These are phyloP conservation scores for Chrysolina haemoptera DNA, from an alignment of 2,888 invertebrate genomes.

Conservation along the genomic window DNA sequence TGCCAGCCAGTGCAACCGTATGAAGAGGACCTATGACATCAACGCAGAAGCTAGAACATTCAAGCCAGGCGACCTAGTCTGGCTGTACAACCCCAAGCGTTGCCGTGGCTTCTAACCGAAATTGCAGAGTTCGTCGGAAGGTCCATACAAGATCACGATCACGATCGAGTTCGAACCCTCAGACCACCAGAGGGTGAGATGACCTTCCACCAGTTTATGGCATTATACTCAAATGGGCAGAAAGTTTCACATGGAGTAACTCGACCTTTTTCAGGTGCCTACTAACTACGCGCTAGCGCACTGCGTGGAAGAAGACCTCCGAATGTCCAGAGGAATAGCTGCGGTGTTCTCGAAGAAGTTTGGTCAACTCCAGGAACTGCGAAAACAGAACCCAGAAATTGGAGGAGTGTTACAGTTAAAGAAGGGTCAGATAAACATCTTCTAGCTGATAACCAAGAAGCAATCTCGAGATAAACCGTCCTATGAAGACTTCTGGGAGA, in stretches of 20 bases:
- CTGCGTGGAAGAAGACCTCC: background rate
- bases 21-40: background rate
- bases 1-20: too few species aligned
- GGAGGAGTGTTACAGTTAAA: background rate
- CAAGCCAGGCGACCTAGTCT: background rate
- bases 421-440: background rate
- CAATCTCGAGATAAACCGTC: constrained; percentile 5
- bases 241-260: background rate
- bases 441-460: constrained; percentile 13
- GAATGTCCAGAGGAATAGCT: background rate
- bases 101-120: too few species aligned
- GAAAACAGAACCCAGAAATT: background rate
- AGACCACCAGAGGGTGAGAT: too few species aligned
- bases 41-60: background rate
- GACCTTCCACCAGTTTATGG: too few species aligned
- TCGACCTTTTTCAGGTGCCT: background rate
- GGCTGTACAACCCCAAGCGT: too few species aligned
- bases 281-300: background rate
- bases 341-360: background rate
- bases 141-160: too few species aligned
- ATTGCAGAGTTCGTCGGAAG: too few species aligned
- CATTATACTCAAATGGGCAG: too few species aligned
- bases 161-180: too few species aligned
- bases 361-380: background rate
- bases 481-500: background rate